Base-by-base conservation (phyloP, 2,888 invertebrate species). In the Cabera pusaria region DNA sequence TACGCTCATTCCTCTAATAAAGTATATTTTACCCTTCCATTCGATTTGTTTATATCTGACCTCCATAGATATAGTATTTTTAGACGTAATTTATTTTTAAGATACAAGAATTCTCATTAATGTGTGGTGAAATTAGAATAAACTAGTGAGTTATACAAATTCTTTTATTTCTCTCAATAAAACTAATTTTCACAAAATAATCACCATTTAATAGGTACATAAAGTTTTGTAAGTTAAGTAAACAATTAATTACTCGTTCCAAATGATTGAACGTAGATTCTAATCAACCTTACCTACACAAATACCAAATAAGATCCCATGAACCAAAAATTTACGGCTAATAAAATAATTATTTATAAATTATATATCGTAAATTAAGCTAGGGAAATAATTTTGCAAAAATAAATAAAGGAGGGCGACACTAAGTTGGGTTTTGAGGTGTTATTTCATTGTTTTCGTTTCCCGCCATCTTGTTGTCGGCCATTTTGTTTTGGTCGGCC, bases 101-200 rank as follows among this genome's bases (percentile, higher is more conserved):
- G 62, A 65, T 67, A 60, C 67, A 63, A 63, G 54, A 52, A 55
- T 50, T 59, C 52, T 65, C 67, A 62, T 66, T 51, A 54, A 62
- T 59, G 71, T 74, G 76, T 77, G 75, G 70, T 64, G 49, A 39
- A 45, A 40, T 51, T 68, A 64, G 62, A 75, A 71, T 71, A 75
- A 75, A 74, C 44, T 67, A 72, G 64, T 56, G 42, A 49, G 54
- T 42, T 45, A 43, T 36, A 25, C 4, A 7, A 6, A 1, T 35
- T 29, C 24, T 45, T 44, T 52, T 41, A 38, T 48, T 49, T 40
- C n/a, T 18, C 25, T 18, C 16, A 29, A 20, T 38, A 12, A 38
- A 32, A 38, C 14, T 2, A 23, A 11, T 21, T 14, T 27, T 17
- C 25, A 29, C 27, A 26, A 22, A 20, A 32, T 8, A 26, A 31